These are phyloP conservation scores for Pygmarrhopalites habei DNA, from an alignment of 1,140 invertebrate species.

Conservation along the genomic window DNA sequence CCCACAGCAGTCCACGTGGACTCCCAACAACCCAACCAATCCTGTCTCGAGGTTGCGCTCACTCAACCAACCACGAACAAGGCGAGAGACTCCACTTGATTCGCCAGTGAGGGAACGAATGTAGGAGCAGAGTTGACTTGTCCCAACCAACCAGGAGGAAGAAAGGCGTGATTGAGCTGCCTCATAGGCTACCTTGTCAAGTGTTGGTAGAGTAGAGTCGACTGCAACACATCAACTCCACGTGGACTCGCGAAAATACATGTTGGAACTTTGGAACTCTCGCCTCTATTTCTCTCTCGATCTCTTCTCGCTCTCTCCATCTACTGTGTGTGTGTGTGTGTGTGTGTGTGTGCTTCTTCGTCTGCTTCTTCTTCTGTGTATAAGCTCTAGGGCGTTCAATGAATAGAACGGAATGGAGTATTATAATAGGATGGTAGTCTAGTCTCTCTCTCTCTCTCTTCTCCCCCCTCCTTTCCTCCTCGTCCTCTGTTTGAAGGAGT, in stretches of 20 bases:
- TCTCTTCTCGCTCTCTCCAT: neutral
- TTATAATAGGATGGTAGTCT: conserved; percentile 4
- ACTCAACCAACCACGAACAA: neutral
- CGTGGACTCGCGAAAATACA: conserved; percentile 22
- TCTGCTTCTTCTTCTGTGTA: too few relatives aligned
- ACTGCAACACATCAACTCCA: conserved; percentile 20
- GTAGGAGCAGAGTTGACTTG: too few relatives aligned
- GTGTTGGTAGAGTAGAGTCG: too few relatives aligned
- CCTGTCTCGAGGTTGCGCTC: neutral
- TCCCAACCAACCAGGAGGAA: too few relatives aligned
- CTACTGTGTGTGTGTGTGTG: too few relatives aligned
- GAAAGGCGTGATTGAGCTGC: neutral
- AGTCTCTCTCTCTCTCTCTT: conserved; percentile 16
- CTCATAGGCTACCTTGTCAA: too few relatives aligned
- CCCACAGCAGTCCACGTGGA: conserved; percentile 25
- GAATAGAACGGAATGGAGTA: conserved; percentile 25
- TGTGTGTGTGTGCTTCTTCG: too few relatives aligned
- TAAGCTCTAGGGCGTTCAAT: conserved; percentile 26
- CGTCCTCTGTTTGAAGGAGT: too few relatives aligned
- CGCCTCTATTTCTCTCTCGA: neutral
- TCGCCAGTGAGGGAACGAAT: too few relatives aligned
- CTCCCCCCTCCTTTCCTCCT: neutral
- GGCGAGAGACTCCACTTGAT: neutral
- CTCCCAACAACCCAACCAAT: conserved; percentile 6
- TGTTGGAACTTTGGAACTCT: neutral